Evolutionary conservation across 1,140 invertebrate species (phyloP).

Genomic region (Artemia franciscana): DNA sequence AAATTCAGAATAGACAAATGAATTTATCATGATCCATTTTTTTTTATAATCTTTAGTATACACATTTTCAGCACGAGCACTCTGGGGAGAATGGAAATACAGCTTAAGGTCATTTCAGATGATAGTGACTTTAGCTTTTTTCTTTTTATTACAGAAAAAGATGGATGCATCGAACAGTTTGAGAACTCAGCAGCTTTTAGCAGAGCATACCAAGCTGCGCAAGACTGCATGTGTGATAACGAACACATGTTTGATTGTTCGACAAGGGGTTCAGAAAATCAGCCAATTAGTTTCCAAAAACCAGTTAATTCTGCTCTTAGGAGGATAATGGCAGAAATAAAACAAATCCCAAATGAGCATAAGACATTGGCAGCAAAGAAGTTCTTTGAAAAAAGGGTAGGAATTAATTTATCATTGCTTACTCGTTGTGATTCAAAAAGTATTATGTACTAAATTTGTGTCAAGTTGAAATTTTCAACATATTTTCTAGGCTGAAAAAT

Average conservation of each 20-base stretch:
- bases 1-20: too few relatives aligned
- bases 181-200: slow-evolving; percentile 90
- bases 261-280: slow-evolving; percentile 13
- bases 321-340: slow-evolving; percentile 15
- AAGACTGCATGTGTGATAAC: slow-evolving; percentile 90
- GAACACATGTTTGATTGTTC: slow-evolving; percentile 96
- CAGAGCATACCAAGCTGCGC: slow-evolving; percentile 68
- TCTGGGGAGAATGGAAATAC: neutral
- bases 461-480: too few relatives aligned
- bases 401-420: too few relatives aligned
- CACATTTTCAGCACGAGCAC: neutral
- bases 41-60: neutral
- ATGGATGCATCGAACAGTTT: slow-evolving; percentile 75
- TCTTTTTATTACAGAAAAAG: slow-evolving; percentile 28
- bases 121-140: slow-evolving; percentile 7
- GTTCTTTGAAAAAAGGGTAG: slow-evolving; percentile 35
- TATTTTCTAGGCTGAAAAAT: too few relatives aligned
- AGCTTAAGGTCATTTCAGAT: slow-evolving; percentile 2
- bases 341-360: slow-evolving; percentile 24
- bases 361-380: slow-evolving; percentile 58
- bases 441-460: too few relatives aligned
- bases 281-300: slow-evolving; percentile 14
- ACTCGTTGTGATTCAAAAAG: too few relatives aligned
- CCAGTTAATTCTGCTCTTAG: slow-evolving; percentile 17
- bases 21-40: too few relatives aligned